Percentiles rank a stretch among this genome's conserved stretches.
Evolutionary conservation across 1,140 invertebrate genomes (phyloP).

Genomic region (Epicauta chinensis): DNA sequence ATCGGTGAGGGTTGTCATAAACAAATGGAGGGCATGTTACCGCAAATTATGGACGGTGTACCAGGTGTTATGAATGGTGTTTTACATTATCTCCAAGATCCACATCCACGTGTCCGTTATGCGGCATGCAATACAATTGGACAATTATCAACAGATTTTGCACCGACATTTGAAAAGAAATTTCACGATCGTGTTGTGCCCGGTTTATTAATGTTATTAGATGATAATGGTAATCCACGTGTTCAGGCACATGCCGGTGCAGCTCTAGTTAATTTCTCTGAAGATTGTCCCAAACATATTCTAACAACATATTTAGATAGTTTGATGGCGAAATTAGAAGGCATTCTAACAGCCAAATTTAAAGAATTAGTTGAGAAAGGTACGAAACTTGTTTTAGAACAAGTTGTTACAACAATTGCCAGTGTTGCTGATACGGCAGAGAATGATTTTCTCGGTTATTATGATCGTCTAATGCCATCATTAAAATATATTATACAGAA

Average conservation of each 20-base stretch:
- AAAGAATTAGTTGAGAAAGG: constrained; percentile 89
- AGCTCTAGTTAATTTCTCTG: constrained; percentile 97
- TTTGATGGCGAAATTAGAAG: constrained; percentile 88
- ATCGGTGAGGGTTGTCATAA: constrained; percentile 97
- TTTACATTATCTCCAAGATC: constrained; percentile 36
- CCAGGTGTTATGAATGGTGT: constrained; percentile 70
- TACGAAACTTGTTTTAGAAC: constrained; percentile 94
- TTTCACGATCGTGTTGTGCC: constrained; percentile 94
- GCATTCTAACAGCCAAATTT: constrained; percentile 87
- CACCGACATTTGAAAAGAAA: constrained; percentile 94
- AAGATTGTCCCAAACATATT: constrained; percentile 95
- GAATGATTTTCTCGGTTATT: constrained; percentile 85
- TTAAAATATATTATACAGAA: constrained; percentile 97
- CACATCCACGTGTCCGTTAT: constrained; percentile 90
- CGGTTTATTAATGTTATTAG: constrained; percentile 82
- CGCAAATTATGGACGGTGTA: constrained; percentile 85
- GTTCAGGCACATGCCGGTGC: constrained; percentile 92
- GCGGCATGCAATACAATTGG: constrained; percentile 99
- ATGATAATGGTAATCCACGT: constrained; percentile 85
- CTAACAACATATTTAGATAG: constrained; percentile 83
- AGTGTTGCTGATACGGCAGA: constrained; percentile 98
- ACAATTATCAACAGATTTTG: constrained; percentile 99
- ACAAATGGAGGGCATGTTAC: constrained; percentile 92
- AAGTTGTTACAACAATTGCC: constrained; percentile 95
- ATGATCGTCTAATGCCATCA: constrained; percentile 87